Conservation (phyloP, 1,140 invertebrate genomes). For the Conus betulinus region DNA sequence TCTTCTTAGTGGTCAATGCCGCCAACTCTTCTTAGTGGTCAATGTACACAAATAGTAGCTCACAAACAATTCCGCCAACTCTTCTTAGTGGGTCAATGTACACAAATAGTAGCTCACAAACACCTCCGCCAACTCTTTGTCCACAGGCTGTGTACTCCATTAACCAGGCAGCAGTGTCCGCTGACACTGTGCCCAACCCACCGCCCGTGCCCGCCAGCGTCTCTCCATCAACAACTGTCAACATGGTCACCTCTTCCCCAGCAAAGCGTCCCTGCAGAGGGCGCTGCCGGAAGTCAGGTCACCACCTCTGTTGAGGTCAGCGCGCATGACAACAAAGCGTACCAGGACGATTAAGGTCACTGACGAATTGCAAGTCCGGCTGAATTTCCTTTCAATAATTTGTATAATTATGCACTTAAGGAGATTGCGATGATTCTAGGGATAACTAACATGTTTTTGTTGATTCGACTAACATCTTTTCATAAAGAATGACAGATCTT, state of each 20-base stretch:
- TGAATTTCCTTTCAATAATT: too few relatives aligned
- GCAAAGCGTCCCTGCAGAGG: not conserved
- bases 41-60: too few relatives aligned
- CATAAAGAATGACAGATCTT: not conserved
- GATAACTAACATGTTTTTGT: not conserved
- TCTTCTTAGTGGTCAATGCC: too few relatives aligned
- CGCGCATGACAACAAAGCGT: conserved; percentile 41
- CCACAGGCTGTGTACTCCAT: conserved; percentile 40
- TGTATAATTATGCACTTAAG: too few relatives aligned
- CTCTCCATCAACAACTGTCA: not conserved
- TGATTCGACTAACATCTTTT: not conserved
- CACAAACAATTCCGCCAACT: too few relatives aligned
- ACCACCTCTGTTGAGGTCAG: conserved; percentile 46
- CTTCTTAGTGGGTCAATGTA: too few relatives aligned
- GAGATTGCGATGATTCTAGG: not conserved
- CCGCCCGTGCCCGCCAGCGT: not conserved
- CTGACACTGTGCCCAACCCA: conserved; percentile 7
- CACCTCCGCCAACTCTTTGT: too few relatives aligned
- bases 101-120: too few relatives aligned
- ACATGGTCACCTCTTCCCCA: not conserved
- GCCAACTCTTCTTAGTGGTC: too few relatives aligned
- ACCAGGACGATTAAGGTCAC: conserved; percentile 35
- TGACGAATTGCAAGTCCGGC: not conserved
- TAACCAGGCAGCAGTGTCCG: conserved; percentile 29
- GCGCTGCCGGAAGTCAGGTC: conserved; percentile 8